Evolutionary conservation across 2,797 vertebrate species (phyloP), one percentile per base, ranked within the genome.

Genomic region (Sebastes reedi): DNA sequence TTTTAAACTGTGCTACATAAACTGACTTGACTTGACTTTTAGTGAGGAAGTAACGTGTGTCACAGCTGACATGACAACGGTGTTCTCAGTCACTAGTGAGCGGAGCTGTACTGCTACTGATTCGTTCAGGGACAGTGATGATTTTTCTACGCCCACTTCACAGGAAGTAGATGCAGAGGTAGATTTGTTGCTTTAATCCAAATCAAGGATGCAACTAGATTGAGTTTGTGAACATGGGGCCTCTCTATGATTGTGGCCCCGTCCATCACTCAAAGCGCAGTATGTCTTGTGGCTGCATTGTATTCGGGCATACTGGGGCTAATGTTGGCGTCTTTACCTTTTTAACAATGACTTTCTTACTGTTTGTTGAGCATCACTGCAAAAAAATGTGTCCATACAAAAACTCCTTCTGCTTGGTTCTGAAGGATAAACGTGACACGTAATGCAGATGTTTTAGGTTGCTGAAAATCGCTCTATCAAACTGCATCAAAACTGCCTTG

Each of bases 381-480:
- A 74, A 50, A 79, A 70, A 27, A 18, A 14, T 13, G 16, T 16
- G 22, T 67, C 8, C 52, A 3, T 1, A 73, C 16, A 67, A 22
- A 20, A 52, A 1, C 2, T 2, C 46, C 14, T 30, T 9, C 46
- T 75, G 55, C 25, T 52, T 70, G 16, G 30, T 13, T 58, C 30
- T 39, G 56, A 56, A 64, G 58, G 16, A 73, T 65, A 64, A 85
- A 54, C 13, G 27, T 78, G 54, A 58, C 54, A 66, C 27, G 36
- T 56, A 36, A 50, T 42, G 20, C 78, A 89, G 55, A 81, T 77
- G 80, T 79, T 79, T 78, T 52, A 54, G 8, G 54, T 78, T 69
- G 27, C n/a, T 56, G 8, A 16, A 72, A 75, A 75, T 55, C 74
- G 52, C 55, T 22, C 73, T 0, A 54, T 70, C 55, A 66, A 67